These are phyloP conservation scores for Perizoma flavofasciatum DNA, from an alignment of 2,888 invertebrate genomes.

Conservation along the genomic window DNA sequence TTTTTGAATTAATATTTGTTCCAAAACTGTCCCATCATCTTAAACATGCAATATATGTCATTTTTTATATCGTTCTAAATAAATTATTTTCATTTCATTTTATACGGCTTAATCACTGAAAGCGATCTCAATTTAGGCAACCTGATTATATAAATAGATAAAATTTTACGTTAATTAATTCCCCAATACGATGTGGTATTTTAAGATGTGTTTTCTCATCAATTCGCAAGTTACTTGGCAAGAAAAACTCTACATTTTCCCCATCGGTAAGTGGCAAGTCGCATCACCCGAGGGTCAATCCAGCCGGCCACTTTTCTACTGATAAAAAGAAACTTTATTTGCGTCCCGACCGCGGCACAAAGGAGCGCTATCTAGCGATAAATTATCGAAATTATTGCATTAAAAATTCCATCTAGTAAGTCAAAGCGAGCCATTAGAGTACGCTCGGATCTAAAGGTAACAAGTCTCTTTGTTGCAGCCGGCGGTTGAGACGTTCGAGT, in stretches of 20 bases:
- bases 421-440: slow-evolving; percentile 85
- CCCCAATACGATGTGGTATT: too few species aligned
- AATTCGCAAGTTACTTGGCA: background rate
- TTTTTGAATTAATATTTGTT: too few species aligned
- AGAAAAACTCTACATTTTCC: slow-evolving; percentile 9
- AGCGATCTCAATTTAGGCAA: too few species aligned
- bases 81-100: too few species aligned
- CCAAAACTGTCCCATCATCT: too few species aligned
- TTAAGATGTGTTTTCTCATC: too few species aligned
- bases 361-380: slow-evolving; percentile 82
- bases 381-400: slow-evolving; percentile 89
- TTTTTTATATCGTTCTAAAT: too few species aligned
- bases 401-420: slow-evolving; percentile 89
- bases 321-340: slow-evolving; percentile 79
- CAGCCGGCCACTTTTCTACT: slow-evolving; percentile 66
- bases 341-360: slow-evolving; percentile 65
- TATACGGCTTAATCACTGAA: too few species aligned
- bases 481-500: slow-evolving; percentile 48
- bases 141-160: too few species aligned
- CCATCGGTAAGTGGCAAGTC: slow-evolving; percentile 1
- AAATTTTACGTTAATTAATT: too few species aligned
- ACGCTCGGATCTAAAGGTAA: slow-evolving; percentile 54
- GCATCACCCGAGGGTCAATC: slow-evolving; percentile 61
- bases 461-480: slow-evolving; percentile 47
- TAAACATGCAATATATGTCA: too few species aligned